Evolutionary conservation across 2,797 vertebrate species (phyloP).

Genomic region (Taenioides sp.): DNA sequence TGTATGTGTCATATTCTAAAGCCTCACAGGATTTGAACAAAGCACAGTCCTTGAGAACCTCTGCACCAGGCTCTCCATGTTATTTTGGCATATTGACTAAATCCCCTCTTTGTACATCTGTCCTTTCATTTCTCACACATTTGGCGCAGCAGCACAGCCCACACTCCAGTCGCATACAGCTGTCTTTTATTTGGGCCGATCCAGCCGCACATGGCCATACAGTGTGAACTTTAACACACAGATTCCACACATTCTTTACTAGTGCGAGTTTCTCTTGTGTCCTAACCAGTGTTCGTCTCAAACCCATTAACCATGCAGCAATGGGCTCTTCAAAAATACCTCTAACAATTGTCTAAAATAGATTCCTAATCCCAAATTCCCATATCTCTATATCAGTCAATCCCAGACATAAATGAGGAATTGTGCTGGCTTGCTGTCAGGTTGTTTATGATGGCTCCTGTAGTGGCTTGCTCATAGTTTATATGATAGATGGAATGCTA

Average conservation of each 20-base stretch:
- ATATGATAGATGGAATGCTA: slow-evolving; percentile 63
- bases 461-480: slow-evolving; percentile 53
- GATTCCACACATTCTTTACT: slow-evolving; percentile 76
- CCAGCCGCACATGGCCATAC: slow-evolving; percentile 65
- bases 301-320: background rate
- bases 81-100: slow-evolving; percentile 6
- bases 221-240: slow-evolving; percentile 74
- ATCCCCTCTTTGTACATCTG: slow-evolving; percentile 17
- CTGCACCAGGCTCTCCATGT: background rate
- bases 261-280: slow-evolving; percentile 63
- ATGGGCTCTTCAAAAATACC: too few relatives aligned
- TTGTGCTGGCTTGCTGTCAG: slow-evolving; percentile 36
- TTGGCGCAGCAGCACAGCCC: slow-evolving; percentile 20
- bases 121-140: slow-evolving; percentile 10
- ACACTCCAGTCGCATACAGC: slow-evolving; percentile 55
- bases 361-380: background rate
- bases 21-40: background rate
- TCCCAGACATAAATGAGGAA: slow-evolving; percentile 1
- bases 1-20: background rate
- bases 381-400: slow-evolving; percentile 8
- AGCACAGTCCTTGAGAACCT: background rate
- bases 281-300: slow-evolving; percentile 20
- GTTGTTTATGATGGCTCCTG: slow-evolving; percentile 59
- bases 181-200: slow-evolving; percentile 73
- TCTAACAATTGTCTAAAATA: too few relatives aligned